Base-by-base conservation (phyloP, 2,797 vertebrate genomes). In the Lerista edwardsae region DNA sequence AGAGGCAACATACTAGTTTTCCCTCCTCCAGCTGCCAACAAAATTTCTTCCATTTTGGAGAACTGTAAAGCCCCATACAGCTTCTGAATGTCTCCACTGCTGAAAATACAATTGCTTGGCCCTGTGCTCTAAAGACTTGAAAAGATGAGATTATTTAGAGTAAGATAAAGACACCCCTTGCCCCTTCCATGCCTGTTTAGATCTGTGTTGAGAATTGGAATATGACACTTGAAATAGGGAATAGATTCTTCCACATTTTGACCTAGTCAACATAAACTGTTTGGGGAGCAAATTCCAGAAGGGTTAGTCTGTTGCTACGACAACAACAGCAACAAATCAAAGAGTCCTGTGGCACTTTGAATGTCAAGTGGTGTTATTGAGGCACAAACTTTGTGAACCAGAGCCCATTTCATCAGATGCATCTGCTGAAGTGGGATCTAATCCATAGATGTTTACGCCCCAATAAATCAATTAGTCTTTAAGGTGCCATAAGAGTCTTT, bases 101-200 rank as follows among this genome's bases (percentile, higher is more conserved):
- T 59, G 6, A 23, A 79, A 64, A 78, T 82, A 6, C 67, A 84
- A n/a, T 82, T 69, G n/a, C 78, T 79, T 31, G 39, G 34, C 62
- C 39, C n/a, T 11, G 29, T 51, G 19, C n/a, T 9, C 6, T 4
- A 6, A 47, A 47, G 23, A 15, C 15, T 51, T 61, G 21, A 82
- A 71, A 62, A 2, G n/a, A 19, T 78, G 23, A 29, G 51, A 6
- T 84, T 72, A 72, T 72, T 27, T 34, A 78, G 55, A 51, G 41
- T 7, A n/a, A 36, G 39, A 9, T 72, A 41, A 59, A 78, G 12
- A 47, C 10, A 51, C 2, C 31, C 71, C 29, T 72, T 72, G 59
- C 31, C 44, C 57, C 57, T 14, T 36, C n/a, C 31, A 71, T 61
- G 0, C 78, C 85, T 61, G 0, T 55, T 0, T 65, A 55, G 71